Conservation (phyloP, 30 jellyfish, hydroid and myxozoan species). For the Aurelia aurita complex sp. Pacific region DNA sequence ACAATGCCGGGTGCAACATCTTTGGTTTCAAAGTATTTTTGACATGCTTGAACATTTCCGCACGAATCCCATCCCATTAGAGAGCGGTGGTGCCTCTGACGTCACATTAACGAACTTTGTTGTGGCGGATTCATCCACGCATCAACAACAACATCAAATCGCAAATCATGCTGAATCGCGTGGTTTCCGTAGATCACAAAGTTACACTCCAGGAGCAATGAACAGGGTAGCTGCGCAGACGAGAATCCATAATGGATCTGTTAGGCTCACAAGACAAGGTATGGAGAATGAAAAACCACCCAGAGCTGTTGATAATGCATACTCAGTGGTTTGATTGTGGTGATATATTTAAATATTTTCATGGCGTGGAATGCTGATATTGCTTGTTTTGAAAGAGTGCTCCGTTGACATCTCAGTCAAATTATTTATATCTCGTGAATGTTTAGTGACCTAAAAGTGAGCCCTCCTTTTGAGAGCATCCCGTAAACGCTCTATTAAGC, state of each 20-base stretch:
- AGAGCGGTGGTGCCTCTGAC: constrained; percentile 88
- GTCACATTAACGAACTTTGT: constrained; percentile 86
- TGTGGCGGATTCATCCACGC: constrained; percentile 39
- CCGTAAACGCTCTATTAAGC: too few relatives aligned
- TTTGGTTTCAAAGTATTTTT: constrained; percentile 86
- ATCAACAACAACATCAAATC: neutral
- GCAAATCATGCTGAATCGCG: constrained; percentile 20
- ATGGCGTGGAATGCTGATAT: too few relatives aligned
- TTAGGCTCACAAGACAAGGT: constrained; percentile 79
- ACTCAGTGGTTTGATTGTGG: constrained; percentile 55
- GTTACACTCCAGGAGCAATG: constrained; percentile 91
- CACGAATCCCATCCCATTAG: constrained; percentile 92
- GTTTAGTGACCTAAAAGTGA: too few relatives aligned
- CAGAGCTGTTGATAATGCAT: constrained; percentile 77
- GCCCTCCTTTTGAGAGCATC: too few relatives aligned
- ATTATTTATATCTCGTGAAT: too few relatives aligned
- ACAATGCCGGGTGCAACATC: constrained; percentile 97
- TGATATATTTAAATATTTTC: too few relatives aligned
- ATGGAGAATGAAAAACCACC: constrained; percentile 31
- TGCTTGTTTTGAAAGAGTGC: too few relatives aligned
- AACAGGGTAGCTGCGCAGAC: constrained; percentile 84
- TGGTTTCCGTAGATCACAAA: constrained; percentile 86
- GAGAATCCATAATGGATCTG: constrained; percentile 90
- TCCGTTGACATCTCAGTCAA: too few relatives aligned
- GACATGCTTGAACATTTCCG: constrained; percentile 98